Evolutionary conservation across 2,797 vertebrate genomes (phyloP).

Genomic region (Channa striata): DNA sequence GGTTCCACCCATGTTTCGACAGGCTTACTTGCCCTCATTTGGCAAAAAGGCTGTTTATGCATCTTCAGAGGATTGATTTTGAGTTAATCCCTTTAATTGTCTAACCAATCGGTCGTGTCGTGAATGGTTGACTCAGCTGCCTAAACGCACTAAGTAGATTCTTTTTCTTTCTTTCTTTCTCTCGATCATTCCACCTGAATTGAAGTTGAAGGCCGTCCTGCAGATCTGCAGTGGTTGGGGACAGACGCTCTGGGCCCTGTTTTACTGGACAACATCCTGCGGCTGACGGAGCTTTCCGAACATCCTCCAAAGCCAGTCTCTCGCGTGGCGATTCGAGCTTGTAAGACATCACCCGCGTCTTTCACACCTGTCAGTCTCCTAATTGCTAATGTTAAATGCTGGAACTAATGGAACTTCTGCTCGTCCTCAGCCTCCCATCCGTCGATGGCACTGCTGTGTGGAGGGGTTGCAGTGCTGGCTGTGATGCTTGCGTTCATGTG

Average conservation of each 20-base stretch:
- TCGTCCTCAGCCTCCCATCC: slow-evolving; percentile 29
- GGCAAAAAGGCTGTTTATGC: slow-evolving; percentile 25
- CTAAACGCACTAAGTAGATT: not conserved
- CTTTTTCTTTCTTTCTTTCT: rapidly evolving
- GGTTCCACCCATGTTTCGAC: slow-evolving; percentile 33
- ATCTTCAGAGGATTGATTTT: slow-evolving; percentile 39
- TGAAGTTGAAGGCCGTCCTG: slow-evolving; percentile 4
- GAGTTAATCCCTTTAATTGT: slow-evolving; percentile 51
- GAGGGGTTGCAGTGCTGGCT: slow-evolving; percentile 28
- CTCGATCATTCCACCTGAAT: not conserved
- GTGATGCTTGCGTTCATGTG: slow-evolving; percentile 13
- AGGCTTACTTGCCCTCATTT: slow-evolving; percentile 35
- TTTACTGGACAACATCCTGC: slow-evolving; percentile 20
- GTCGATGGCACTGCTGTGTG: slow-evolving; percentile 38
- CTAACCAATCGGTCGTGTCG: slow-evolving; percentile 34
- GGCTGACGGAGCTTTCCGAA: not conserved
- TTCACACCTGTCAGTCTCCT: too few species aligned
- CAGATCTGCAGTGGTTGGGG: slow-evolving; percentile 50
- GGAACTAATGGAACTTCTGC: not conserved
- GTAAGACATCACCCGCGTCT: slow-evolving; percentile 1
- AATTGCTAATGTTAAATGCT: not conserved
- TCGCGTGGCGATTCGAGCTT: slow-evolving; percentile 2
- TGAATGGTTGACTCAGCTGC: slow-evolving; percentile 36
- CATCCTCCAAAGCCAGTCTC: slow-evolving; percentile 1
- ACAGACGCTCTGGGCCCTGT: slow-evolving; percentile 60